A percentile compares a stretch with the other conserved stretches of the same genome.
Evolutionary conservation across 2,888 invertebrate genomes (phyloP).

Genomic region (Anagyrus pseudococci): DNA sequence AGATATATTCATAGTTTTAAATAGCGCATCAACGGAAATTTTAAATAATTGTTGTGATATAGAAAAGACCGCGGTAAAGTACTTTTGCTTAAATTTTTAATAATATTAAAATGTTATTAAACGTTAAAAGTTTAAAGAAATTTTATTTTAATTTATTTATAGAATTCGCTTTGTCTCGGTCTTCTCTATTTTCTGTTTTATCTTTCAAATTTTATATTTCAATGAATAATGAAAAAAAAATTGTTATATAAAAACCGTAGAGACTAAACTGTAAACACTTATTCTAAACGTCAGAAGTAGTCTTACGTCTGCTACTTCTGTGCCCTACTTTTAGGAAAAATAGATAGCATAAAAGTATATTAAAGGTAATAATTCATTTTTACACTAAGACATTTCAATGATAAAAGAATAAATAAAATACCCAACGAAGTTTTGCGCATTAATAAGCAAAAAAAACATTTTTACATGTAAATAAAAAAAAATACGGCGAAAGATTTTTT

Average conservation of each 20-base stretch:
- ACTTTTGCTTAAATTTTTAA: conserved; percentile 1
- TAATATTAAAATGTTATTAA: neutral
- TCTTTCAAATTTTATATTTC: conserved; percentile 37
- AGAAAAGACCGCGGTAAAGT: conserved; percentile 30
- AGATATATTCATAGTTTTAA: conserved; percentile 28
- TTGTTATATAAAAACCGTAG: conserved; percentile 25
- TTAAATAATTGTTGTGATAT: conserved; percentile 28
- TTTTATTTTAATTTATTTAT: conserved; percentile 2
- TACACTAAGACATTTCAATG: conserved; percentile 30
- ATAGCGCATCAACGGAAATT: conserved; percentile 12
- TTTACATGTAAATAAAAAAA: conserved; percentile 32
- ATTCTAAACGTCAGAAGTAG: conserved; percentile 35
- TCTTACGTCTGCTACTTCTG: conserved; percentile 28
- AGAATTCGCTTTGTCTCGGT: conserved; percentile 27
- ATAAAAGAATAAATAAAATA: conserved; percentile 15
- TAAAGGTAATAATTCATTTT: conserved; percentile 30
- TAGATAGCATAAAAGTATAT: conserved; percentile 13
- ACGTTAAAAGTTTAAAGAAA: neutral
- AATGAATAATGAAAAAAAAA: conserved; percentile 3
- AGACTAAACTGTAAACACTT: conserved; percentile 9
- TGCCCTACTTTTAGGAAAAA: conserved; percentile 14
- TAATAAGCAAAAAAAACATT: conserved; percentile 17
- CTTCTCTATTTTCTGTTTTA: conserved; percentile 34
- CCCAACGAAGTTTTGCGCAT: conserved; percentile 32
- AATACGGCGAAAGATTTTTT: neutral